phyloP scores from a whole-genome alignment of 2,888 invertebrate genomes.

The Tipula confusa region DNA sequence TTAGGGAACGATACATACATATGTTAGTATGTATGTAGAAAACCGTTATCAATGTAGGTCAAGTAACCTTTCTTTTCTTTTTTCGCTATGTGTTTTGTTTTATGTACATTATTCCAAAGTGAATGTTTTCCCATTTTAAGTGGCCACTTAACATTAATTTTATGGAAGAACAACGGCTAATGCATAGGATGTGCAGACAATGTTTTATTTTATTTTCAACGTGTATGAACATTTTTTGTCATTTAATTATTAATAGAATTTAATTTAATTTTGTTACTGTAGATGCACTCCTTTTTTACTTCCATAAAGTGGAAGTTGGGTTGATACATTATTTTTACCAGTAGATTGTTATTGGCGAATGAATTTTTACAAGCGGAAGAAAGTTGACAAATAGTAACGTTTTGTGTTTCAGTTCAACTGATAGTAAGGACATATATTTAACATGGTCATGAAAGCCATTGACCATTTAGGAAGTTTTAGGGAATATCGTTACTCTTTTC shows the following conservation, averaged over 20 bases:
- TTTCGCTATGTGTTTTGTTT: not conserved
- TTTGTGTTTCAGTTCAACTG: too few relatives aligned
- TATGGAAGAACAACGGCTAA: not conserved
- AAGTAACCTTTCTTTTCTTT: not conserved
- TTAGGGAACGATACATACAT: not conserved
- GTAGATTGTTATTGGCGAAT: too few relatives aligned
- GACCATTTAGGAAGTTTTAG: too few relatives aligned
- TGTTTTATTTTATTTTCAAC: not conserved
- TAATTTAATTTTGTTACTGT: not conserved
- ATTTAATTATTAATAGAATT: not conserved
- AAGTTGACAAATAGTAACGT: too few relatives aligned
- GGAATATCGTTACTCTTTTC: too few relatives aligned
- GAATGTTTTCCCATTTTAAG: not conserved
- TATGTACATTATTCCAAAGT: not conserved
- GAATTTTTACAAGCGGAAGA: too few relatives aligned
- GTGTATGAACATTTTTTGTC: not conserved
- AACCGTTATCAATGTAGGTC: not conserved
- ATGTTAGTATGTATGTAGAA: too few relatives aligned
- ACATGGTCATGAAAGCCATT: too few relatives aligned
- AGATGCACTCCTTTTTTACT: not conserved
- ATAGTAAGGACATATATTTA: too few relatives aligned
- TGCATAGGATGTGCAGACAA: not conserved
- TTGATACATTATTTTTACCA: too few relatives aligned
- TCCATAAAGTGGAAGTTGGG: not conserved
- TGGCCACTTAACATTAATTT: constrained; percentile 5